Conservation (phyloP, 92 coral and sea anemone genomes). For the Epizoanthus rinbou region DNA sequence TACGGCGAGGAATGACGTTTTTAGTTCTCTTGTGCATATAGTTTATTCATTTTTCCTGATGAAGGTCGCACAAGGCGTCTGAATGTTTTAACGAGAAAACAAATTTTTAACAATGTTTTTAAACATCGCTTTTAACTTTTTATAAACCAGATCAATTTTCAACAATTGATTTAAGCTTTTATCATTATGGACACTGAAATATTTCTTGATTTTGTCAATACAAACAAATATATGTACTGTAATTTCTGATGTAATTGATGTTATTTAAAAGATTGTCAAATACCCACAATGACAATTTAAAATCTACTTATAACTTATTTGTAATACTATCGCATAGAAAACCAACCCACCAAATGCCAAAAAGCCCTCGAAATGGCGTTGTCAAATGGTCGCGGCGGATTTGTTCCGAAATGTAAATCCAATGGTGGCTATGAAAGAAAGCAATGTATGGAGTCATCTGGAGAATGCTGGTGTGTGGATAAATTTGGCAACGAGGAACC, state of each 20-base stretch:
- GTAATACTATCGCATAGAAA: not conserved
- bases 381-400: slow-evolving; percentile 51
- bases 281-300: not conserved
- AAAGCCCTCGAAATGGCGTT: slow-evolving; percentile 59
- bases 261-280: too few relatives aligned
- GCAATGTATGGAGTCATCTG: slow-evolving; percentile 71
- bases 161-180: too few relatives aligned
- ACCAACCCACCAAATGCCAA: slow-evolving; percentile 70
- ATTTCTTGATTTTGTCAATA: too few relatives aligned
- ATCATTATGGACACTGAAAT: too few relatives aligned
- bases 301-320: not conserved
- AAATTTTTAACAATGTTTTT: too few relatives aligned
- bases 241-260: not conserved
- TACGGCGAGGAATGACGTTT: too few relatives aligned
- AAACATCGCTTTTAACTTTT: too few relatives aligned
- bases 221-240: not conserved
- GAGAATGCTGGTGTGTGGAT: slow-evolving; percentile 96
- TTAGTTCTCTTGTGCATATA: too few relatives aligned
- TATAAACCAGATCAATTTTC: too few relatives aligned
- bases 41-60: too few relatives aligned
- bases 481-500: slow-evolving; percentile 76
- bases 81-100: too few relatives aligned
- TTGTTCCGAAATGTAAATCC: slow-evolving; percentile 66
- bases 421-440: slow-evolving; percentile 74
- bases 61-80: too few relatives aligned